Conservation (phyloP, 2,888 invertebrate genomes). For the Drosophila gaucha region DNA sequence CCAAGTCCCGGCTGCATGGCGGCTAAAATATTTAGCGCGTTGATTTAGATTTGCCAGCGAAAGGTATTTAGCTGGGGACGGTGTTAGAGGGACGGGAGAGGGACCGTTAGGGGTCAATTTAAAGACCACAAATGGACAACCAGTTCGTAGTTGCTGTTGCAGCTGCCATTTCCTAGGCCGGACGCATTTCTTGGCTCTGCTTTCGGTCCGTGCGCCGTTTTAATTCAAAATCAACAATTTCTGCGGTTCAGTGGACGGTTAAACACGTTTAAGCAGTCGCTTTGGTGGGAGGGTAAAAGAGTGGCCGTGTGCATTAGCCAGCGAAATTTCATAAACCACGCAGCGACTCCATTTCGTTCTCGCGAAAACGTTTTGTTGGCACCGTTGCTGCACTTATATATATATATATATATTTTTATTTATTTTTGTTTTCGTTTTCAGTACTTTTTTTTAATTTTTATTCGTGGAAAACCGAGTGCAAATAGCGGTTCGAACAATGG, state of each 20-base stretch:
- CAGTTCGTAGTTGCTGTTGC: slow-evolving; percentile 19
- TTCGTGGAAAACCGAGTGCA: slow-evolving; percentile 18
- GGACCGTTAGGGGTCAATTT: not conserved
- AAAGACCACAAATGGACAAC: slow-evolving; percentile 73
- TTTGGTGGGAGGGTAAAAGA: slow-evolving; percentile 30
- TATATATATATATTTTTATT: slow-evolving; percentile 30
- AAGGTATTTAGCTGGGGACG: slow-evolving; percentile 67
- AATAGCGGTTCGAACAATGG: slow-evolving; percentile 38
- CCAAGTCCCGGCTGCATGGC: slow-evolving; percentile 47
- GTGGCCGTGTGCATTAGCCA: slow-evolving; percentile 30
- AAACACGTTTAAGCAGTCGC: slow-evolving; percentile 75
- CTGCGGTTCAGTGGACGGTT: slow-evolving; percentile 80
- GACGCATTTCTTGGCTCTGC: slow-evolving; percentile 66
- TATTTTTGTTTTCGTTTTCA: not conserved
- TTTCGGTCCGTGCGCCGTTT: slow-evolving; percentile 57
- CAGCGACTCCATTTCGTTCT: slow-evolving; percentile 29
- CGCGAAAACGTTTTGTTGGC: slow-evolving; percentile 69
- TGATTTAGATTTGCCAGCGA: slow-evolving; percentile 78
- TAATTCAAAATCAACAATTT: slow-evolving; percentile 82
- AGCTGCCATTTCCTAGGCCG: slow-evolving; percentile 40
- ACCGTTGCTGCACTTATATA: slow-evolving; percentile 26
- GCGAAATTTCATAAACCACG: slow-evolving; percentile 52
- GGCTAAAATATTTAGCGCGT: slow-evolving; percentile 81
- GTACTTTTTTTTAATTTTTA: slow-evolving; percentile 9
- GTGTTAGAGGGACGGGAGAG: not conserved